Evolutionary conservation across 2,888 invertebrate genomes (phyloP).

Genomic region (Hecatera dysodea): DNA sequence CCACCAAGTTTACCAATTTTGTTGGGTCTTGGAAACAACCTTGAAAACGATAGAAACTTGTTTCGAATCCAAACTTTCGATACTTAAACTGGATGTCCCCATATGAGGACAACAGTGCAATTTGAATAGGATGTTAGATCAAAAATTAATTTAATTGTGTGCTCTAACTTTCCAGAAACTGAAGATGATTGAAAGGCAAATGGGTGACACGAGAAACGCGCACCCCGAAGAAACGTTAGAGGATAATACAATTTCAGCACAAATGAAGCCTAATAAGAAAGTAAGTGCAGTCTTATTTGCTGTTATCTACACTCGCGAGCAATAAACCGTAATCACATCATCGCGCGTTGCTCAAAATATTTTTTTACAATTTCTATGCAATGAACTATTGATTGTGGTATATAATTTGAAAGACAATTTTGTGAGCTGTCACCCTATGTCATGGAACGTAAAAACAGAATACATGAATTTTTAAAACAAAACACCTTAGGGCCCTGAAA

Average conservation of each 20-base stretch:
- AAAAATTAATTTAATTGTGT: background rate
- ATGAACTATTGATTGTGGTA: no score
- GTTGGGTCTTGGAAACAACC: background rate
- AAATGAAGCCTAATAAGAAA: constrained; percentile 76
- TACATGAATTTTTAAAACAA: no score
- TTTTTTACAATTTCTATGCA: no score
- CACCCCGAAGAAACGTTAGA: constrained; percentile 72
- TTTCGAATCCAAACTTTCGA: no score
- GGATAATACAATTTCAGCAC: constrained; percentile 72
- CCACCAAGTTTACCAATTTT: background rate
- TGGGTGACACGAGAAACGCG: constrained; percentile 81
- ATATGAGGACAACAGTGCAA: background rate
- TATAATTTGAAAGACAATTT: no score
- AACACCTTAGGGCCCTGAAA: no score
- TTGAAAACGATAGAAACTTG: background rate
- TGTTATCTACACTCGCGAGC: no score
- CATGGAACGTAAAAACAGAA: no score
- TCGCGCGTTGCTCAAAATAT: no score
- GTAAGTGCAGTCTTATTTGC: constrained; percentile 64
- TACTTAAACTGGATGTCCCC: background rate
- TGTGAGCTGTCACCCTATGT: no score
- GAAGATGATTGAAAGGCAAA: constrained; percentile 84
- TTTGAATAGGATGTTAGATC: background rate
- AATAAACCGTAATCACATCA: no score
- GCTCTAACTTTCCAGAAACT: constrained; percentile 74